A percentile compares a stretch with the other conserved stretches of the same genome.
phyloP scores from a whole-genome alignment of 2,113 vertebrate species.

The Calidris pygmaea region DNA sequence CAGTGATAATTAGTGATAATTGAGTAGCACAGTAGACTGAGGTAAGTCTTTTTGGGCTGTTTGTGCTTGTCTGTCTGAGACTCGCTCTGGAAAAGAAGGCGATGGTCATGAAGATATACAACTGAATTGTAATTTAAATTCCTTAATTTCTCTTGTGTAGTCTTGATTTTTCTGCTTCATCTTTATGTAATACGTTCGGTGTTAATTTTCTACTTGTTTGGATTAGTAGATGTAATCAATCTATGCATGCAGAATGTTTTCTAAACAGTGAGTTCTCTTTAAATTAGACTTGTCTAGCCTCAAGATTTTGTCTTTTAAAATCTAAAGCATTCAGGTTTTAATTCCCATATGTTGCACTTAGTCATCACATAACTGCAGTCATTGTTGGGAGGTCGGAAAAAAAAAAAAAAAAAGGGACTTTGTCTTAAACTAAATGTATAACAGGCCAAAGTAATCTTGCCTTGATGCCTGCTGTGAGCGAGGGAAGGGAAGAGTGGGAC shows the following conservation, averaged over 20 bases:
- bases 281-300: constrained; percentile 28
- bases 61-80: not conserved
- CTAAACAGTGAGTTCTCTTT: constrained; percentile 36
- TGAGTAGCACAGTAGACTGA: not conserved
- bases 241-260: not conserved
- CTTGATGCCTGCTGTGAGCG: not conserved
- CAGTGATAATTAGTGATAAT: not conserved
- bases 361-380: not conserved
- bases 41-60: not conserved
- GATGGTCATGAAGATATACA: not conserved
- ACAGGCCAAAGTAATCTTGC: not conserved
- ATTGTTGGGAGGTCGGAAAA: not conserved
- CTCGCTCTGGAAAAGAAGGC: not conserved
- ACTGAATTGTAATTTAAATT: constrained; percentile 28
- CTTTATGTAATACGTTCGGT: constrained; percentile 1
- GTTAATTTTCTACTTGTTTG: constrained; percentile 41
- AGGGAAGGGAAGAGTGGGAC: not conserved
- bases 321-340: not conserved
- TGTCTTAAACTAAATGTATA: not conserved
- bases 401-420: not conserved
- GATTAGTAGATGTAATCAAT: constrained; percentile 33
- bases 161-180: constrained; percentile 59
- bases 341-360: not conserved
- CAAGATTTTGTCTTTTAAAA: constrained; percentile 16
- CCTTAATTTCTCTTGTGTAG: constrained; percentile 26